Evolutionary conservation across 2,888 invertebrate genomes (phyloP), one percentile per base, ranked within the genome.

Genomic region (Leptinotarsa haldemani): DNA sequence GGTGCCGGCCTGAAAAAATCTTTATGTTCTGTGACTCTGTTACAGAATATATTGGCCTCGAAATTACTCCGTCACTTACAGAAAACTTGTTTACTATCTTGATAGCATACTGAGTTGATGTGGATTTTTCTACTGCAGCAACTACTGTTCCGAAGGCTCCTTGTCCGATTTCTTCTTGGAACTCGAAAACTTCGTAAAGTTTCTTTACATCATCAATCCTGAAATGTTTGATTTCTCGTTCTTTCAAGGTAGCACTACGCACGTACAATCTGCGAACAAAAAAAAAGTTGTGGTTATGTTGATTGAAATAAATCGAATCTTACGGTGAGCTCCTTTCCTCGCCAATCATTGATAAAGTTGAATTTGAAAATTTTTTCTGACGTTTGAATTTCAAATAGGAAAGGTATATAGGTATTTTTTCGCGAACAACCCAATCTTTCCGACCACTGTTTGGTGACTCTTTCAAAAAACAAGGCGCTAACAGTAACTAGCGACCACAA

Each of bases 141-240:
- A 87, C 80, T 9, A 88, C 88, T 13, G 84, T 85, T 9, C 88
- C 88, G 77, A 88, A 89, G 74, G 84, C 82, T 16, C 89, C 88
- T 76, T 85, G 84, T 0, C 89, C 89, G 46, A 89, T 83, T 76
- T 86, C 81, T 74, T 85, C 82, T 22, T 86, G 87, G 71, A 88
- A 84, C 63, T 83, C 80, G 77, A 86, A 89, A 64, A 83, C 76
- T 25, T 83, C 80, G 68, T 84, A 82, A 53, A 88, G 80, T 70
- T 84, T 84, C 63, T 82, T 81, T 13, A 84, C 80, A 75, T 86
- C 84, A 16, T 82, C 81, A 46, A 88, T 85, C 77, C 84, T 84
- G 25, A 85, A 78, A 77, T 88, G 88, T 73, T 83, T 82, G 40
- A 88, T 82, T 74, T 83, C 78, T 71, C 87, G 80, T 77, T 83